Evolutionary conservation across 1,140 invertebrate genomes (phyloP), one percentile per base, ranked within the genome.

Genomic region (Ganaspis sp.): DNA sequence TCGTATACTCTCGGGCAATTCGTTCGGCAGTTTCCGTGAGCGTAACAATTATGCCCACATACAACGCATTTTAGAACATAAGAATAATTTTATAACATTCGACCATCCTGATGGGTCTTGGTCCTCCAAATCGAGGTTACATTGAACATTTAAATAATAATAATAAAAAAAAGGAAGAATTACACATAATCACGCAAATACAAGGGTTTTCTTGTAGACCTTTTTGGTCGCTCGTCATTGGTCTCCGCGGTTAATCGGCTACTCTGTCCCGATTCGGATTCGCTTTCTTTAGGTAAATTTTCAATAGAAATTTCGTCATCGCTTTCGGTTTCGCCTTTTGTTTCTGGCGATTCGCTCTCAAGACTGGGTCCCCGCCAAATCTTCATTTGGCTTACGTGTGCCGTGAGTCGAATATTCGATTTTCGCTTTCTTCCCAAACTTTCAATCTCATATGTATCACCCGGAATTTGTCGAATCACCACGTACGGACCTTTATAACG

Each of bases 311-410:
- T 70, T 70, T 37, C 17, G 29, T 37, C 17, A 1, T 70, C 69
- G 11, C 69, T 6, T 29, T 37, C 69, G 23, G 19, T 37, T n/a
- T 70, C 69, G 23, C 12, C 69, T 1, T 5, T 69, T 17, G 26
- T 70, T 19, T 5, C 37, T 8, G 69, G 3, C 6, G 6, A 11
- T 34, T 6, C 29, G 29, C 6, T 34, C 29, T 34, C n/a, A 6
- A 2, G 29, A 11, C 15, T 70, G 70, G 9, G 58, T 9, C 74
- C 64, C 1, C 74, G 58, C 71, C 71, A 79, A 1, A 79, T 73
- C 45, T 79, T 79, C 0, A 79, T 19, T 29, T 79, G 74, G 45
- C 77, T 79, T 0, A 45, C 53, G 15, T 79, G 74, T 1, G 74
- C 70, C 0, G 77, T 79, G 17, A 72, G 19, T 17, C 26, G 23